Evolutionary conservation across 2,888 invertebrate species (phyloP).

Genomic region (Terebella lapidaria): DNA sequence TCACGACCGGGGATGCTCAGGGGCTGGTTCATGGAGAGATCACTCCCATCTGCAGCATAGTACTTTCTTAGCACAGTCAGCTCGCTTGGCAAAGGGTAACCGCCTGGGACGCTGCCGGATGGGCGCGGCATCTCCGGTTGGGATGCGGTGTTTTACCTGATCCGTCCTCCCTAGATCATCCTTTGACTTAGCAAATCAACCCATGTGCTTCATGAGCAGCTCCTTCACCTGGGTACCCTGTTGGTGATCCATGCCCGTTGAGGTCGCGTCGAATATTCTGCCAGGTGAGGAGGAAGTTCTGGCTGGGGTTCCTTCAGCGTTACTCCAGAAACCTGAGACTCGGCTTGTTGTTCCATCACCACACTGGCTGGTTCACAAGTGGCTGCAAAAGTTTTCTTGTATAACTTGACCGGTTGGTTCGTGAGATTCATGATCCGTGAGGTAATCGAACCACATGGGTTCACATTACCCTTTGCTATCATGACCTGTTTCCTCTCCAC

Average conservation of each 20-base stretch:
- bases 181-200: neutral
- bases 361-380: neutral
- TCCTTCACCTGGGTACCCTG: neutral
- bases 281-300: neutral
- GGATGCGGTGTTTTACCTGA: neutral
- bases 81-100: neutral
- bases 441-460: neutral
- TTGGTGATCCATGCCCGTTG: too few species aligned
- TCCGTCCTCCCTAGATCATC: slow-evolving; percentile 1
- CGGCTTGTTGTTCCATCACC: too few species aligned
- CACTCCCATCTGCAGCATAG: slow-evolving; percentile 3
- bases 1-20: slow-evolving; percentile 6
- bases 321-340: too few species aligned
- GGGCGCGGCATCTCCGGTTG: slow-evolving; percentile 3
- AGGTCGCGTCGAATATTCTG: too few species aligned
- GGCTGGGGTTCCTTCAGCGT: too few species aligned
- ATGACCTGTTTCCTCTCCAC: neutral
- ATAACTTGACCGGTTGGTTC: neutral
- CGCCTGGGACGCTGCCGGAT: neutral
- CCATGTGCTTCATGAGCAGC: neutral
- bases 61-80: neutral
- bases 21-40: slow-evolving; percentile 5
- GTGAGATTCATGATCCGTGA: neutral
- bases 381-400: neutral
- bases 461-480: neutral